These are phyloP conservation scores for Spea hammondii DNA, from an alignment of 2,797 vertebrate genomes.

Conservation along the genomic window DNA sequence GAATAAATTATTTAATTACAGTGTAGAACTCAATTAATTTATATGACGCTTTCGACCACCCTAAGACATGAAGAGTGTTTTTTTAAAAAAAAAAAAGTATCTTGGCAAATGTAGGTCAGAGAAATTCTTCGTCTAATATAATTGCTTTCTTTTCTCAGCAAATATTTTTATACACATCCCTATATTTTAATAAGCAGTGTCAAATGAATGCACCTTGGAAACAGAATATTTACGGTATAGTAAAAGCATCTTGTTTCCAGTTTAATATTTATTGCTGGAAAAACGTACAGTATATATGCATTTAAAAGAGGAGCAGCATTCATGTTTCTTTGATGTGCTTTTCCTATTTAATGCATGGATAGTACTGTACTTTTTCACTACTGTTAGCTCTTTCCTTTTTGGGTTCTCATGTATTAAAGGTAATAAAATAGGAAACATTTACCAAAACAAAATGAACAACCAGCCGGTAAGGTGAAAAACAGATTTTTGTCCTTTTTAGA, in stretches of 20 bases:
- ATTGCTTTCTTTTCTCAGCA: constrained; percentile 38
- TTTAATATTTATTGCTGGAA: constrained; percentile 15
- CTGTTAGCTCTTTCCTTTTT: too few relatives aligned
- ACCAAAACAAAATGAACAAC: too few relatives aligned
- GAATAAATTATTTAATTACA: constrained; percentile 54
- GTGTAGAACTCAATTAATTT: constrained; percentile 53
- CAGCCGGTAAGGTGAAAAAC: too few relatives aligned
- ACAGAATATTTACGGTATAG: not conserved
- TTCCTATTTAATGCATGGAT: not conserved
- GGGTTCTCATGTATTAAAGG: too few relatives aligned
- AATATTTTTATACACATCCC: constrained; percentile 33
- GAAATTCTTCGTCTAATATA: constrained; percentile 45
- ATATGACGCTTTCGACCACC: constrained; percentile 46
- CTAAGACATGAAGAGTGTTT: constrained; percentile 47
- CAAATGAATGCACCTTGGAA: constrained; percentile 42
- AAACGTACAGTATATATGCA: not conserved
- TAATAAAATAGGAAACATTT: too few relatives aligned
- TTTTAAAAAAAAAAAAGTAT: constrained; percentile 24
- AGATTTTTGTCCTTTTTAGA: too few relatives aligned
- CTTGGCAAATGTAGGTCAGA: constrained; percentile 49
- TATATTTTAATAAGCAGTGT: constrained; percentile 43
- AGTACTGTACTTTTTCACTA: too few relatives aligned
- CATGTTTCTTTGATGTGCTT: constrained; percentile 16
- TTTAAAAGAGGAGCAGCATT: constrained; percentile 4
- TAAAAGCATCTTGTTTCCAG: not conserved